A percentile compares a stretch with the other conserved stretches of the same genome.
These are phyloP conservation scores for Stegana nigrithorax DNA, from an alignment of 2,888 invertebrate species.

Conservation along the genomic window DNA sequence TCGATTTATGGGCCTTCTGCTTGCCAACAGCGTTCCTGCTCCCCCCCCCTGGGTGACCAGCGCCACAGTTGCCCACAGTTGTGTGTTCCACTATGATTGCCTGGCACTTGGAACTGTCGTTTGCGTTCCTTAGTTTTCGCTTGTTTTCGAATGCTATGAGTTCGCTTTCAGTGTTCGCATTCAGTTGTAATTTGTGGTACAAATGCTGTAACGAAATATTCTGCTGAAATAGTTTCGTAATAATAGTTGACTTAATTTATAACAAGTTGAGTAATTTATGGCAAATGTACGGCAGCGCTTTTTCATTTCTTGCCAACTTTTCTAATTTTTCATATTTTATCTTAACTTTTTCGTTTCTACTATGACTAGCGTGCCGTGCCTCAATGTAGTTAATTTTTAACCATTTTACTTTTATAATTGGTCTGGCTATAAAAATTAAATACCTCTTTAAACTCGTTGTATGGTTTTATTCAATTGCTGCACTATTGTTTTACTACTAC, in stretches of 20 bases:
- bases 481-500: too few relatives aligned
- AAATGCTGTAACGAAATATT: not conserved
- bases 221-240: not conserved
- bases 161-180: too few relatives aligned
- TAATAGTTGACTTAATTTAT: constrained; percentile 4
- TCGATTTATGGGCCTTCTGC: constrained; percentile 48
- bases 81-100: not conserved
- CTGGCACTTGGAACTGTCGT: not conserved
- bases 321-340: not conserved
- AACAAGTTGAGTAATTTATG: constrained; percentile 3
- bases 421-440: too few relatives aligned
- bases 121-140: too few relatives aligned
- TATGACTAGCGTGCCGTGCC: too few relatives aligned
- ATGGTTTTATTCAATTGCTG: too few relatives aligned
- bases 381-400: too few relatives aligned
- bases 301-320: not conserved
- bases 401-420: too few relatives aligned
- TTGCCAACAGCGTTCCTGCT: not conserved
- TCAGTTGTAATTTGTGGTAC: not conserved
- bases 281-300: not conserved
- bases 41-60: not conserved
- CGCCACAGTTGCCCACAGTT: not conserved
- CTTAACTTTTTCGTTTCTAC: too few relatives aligned
- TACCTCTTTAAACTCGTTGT: too few relatives aligned
- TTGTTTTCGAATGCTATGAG: too few relatives aligned